Base-by-base conservation (phyloP, 2,888 invertebrate species). In the Phrixothrix hirtus region DNA sequence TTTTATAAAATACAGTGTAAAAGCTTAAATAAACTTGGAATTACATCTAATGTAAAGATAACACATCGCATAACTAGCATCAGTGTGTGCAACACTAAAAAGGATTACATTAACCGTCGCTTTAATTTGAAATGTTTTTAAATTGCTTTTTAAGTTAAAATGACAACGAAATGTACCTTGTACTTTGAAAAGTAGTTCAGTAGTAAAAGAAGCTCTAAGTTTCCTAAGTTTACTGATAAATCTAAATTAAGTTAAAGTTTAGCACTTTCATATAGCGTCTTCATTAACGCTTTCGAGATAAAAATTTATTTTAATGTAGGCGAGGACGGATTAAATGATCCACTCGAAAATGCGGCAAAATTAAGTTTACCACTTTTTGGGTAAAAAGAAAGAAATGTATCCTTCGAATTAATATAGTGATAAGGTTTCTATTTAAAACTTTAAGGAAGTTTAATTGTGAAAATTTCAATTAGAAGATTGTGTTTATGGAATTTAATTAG, bases 221-320 rank as follows among this genome's bases (percentile, higher is more conserved):
- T 50, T 50, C 49, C 38, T 39, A 43, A 51, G 53, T 48, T 46
- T 42, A 47, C 43, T 42, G 44, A 55, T 55, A 55, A 55, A 55
- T 55, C 45, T 44, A 55, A 55, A 51, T 51, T 51, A 50, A 45
- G 41, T 29, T 35, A 45, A 55, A 55, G 48, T 55, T 55, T 49
- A 49, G 39, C 49, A 55, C 49, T 55, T 55, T 44, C 35, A 55
- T 41, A 45, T 39, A 48, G 30, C 44, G 48, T 48, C 49, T 55
- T 55, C 44, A 48, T 55, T 55, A 55, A 49, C 48, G 39, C 54
- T 48, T 45, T 17, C 49, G 49, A 55, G 54, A 55, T 55, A 49
- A 55, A 55, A 55, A 49, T 55, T 55, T 55, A 49, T 55, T 55
- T 53, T 49, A 55, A 49, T 55, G 49, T 49, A 35, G 38, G 44